These are phyloP conservation scores for Ylistrum balloti DNA, from an alignment of 1,140 invertebrate genomes.

Conservation along the genomic window DNA sequence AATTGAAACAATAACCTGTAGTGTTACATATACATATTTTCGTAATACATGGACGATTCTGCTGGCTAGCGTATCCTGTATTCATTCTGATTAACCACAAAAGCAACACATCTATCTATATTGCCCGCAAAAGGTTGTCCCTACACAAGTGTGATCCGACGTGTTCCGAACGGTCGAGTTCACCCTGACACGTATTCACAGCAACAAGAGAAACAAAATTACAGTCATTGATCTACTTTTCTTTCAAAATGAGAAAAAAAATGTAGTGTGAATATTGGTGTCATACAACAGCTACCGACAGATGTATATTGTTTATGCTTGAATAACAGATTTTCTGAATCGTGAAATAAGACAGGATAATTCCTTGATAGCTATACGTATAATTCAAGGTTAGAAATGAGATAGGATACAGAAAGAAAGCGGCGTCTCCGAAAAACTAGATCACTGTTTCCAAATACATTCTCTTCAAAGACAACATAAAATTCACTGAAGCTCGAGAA, in stretches of 20 bases:
- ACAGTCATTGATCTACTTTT: neutral
- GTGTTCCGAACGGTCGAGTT: neutral
- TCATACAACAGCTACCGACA: too few relatives aligned
- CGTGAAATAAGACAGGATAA: neutral
- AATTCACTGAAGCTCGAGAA: neutral
- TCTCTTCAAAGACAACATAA: neutral
- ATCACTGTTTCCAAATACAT: neutral
- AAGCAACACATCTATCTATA: too few relatives aligned
- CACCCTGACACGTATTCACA: neutral
- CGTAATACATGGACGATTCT: too few relatives aligned
- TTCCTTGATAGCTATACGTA: neutral
- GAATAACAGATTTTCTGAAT: neutral
- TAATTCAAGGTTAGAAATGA: neutral
- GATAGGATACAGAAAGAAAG: too few relatives aligned
- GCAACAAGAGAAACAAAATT: neutral
- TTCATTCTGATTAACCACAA: too few relatives aligned
- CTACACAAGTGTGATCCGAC: neutral
- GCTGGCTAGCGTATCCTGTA: too few relatives aligned
- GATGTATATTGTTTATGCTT: neutral
- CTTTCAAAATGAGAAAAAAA: neutral
- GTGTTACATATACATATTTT: too few relatives aligned
- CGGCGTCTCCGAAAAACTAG: neutral
- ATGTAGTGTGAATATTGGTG: too few relatives aligned
- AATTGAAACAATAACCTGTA: too few relatives aligned
- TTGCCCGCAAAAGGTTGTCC: too few relatives aligned